Evolutionary conservation across 2,113 vertebrate genomes (phyloP), one percentile per base, ranked within the genome.

Genomic region (Tetrao urogallus): DNA sequence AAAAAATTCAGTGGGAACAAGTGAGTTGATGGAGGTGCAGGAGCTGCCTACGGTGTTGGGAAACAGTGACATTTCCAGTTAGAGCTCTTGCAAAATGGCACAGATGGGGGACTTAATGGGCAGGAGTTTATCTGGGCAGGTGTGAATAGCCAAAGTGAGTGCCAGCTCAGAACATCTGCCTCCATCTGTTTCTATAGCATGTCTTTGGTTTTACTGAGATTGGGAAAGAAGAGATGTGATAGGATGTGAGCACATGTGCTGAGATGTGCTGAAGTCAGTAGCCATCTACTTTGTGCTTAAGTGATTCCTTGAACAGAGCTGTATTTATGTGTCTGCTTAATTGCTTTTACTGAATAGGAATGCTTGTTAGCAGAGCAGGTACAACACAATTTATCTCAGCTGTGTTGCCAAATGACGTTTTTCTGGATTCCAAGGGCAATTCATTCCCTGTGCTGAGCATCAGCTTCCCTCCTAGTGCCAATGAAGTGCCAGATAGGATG

Each of bases 161-260:
- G 10, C 13, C 2, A 12, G 56, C 52, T 65, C 65, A 54, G 57
- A 69, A 43, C 18, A 30, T 40, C 45, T 73, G 13, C 30, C 14
- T 40, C 43, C 32, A 1, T 47, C 56, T 77, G 4, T 60, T 75
- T 5, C 3, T 40, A 12, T 4, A 18, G 24, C 0, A 0, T 45
- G 50, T 40, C 83, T 81, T 66, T 47, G 63, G 9, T 34, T 65
- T 65, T 82, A 38, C 34, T 79, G 63, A 64, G 84, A 36, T 0
- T 6, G 52, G 67, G 63, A 27, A 56, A 60, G n/a, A 57, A 56
- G 56, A 43, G 13, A 8, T 19, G 3, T 3, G 13, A 11, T 20
- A 63, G 52, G 54, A 73, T n/a, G 14, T 67, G 72, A 56, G 24
- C 17, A 14, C 6, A 2, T 8, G 4, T 47, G 38, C 76, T 48